phyloP scores from a whole-genome alignment of 2,113 vertebrate species.

The Silurus meridionalis region DNA sequence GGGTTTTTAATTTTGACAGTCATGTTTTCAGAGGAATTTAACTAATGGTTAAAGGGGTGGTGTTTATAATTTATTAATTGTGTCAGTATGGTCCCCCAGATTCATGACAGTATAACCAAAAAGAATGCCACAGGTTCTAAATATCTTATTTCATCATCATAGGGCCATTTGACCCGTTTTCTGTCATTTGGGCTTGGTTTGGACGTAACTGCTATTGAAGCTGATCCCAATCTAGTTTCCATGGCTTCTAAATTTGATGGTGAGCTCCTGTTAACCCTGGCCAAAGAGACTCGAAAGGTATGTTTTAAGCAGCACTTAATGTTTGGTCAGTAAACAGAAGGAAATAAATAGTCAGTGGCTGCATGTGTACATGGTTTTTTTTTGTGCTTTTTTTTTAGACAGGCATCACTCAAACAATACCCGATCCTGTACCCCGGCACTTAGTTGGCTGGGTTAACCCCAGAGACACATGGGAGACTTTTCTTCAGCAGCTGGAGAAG shows the following conservation, averaged over 20 bases:
- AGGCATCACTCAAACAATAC: not conserved
- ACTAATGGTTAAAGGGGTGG: not conserved
- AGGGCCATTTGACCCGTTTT: conserved; percentile 90
- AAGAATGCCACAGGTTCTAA: not conserved
- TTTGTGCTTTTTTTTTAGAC: conserved; percentile 50
- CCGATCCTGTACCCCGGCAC: conserved; percentile 68
- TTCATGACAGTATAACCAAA: not conserved
- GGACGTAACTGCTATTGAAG: conserved; percentile 82
- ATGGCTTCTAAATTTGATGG: conserved; percentile 77
- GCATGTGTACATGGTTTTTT: conserved; percentile 13
- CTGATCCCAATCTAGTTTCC: conserved; percentile 72
- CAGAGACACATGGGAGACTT: conserved; percentile 72
- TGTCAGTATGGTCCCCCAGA: not conserved
- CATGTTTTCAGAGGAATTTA: not conserved
- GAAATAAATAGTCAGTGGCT: not conserved
- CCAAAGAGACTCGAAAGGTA: conserved; percentile 70
- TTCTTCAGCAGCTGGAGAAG: conserved; percentile 71
- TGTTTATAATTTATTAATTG: not conserved
- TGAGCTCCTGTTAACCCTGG: conserved; percentile 73
- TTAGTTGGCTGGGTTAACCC: conserved; percentile 80
- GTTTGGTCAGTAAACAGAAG: not conserved
- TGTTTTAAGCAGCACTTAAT: not conserved
- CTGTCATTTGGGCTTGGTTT: conserved; percentile 84
- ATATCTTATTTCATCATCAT: conserved; percentile 22
- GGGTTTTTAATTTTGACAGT: not conserved